Conservation (phyloP, 1,140 invertebrate genomes). For the Heliconius himera region DNA sequence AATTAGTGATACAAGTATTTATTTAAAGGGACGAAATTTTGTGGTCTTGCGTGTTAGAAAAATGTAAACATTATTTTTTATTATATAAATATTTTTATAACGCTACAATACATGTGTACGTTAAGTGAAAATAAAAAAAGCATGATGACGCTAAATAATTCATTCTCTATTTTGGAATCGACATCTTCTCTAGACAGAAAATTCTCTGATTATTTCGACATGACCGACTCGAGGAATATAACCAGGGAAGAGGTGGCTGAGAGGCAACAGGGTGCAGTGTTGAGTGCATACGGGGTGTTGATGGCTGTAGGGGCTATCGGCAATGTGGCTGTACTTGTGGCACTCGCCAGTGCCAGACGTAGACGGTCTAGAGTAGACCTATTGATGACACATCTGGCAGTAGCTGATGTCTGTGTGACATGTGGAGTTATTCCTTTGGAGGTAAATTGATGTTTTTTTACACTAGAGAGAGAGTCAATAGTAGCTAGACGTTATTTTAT, state of each 20-base stretch:
- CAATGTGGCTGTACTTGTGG: constrained; percentile 84
- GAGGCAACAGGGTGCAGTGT: constrained; percentile 35
- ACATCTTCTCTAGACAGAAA: constrained; percentile 45
- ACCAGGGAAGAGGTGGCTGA: constrained; percentile 46
- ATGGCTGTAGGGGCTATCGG: not conserved
- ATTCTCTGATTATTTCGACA: constrained; percentile 63
- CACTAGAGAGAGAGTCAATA: not conserved
- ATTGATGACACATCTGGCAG: constrained; percentile 83
- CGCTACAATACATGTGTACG: too few species aligned
- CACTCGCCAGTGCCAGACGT: constrained; percentile 85
- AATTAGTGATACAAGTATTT: not conserved
- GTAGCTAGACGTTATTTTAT: constrained; percentile 82
- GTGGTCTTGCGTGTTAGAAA: not conserved
- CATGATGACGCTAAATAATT: not conserved
- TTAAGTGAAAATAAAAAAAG: not conserved
- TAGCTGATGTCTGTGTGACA: too few species aligned
- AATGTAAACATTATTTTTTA: not conserved
- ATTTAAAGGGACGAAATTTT: not conserved
- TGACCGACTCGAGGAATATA: constrained; percentile 39
- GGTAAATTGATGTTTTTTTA: not conserved
- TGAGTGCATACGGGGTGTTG: not conserved
- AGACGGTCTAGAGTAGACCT: constrained; percentile 88
- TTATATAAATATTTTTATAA: not conserved
- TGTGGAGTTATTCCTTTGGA: too few species aligned
- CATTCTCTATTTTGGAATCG: not conserved